Evolutionary conservation across 2,797 vertebrate genomes (phyloP).

Genomic region (Threskiornis aethiopicus): DNA sequence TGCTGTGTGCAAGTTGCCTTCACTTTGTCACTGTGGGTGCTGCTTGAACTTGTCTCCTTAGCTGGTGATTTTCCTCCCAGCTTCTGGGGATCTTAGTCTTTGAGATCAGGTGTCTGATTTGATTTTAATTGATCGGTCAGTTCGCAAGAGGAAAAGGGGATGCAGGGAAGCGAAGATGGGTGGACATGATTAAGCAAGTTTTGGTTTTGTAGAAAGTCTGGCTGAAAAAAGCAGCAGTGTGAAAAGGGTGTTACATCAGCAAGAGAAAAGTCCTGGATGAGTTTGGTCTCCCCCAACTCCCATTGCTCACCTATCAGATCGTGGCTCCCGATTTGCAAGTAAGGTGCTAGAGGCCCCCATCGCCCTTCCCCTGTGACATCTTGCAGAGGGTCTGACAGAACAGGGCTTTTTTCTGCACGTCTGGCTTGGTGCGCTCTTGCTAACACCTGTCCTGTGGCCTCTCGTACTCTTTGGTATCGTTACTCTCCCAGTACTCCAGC

Average conservation of each 20-base stretch:
- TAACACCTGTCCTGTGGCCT: background rate
- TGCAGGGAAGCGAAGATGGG: background rate
- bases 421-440: background rate
- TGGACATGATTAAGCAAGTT: background rate
- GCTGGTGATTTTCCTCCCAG: background rate
- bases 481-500: background rate
- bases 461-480: background rate
- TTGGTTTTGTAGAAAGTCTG: background rate
- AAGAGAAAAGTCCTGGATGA: background rate
- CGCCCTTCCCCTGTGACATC: background rate
- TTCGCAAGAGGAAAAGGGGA: background rate
- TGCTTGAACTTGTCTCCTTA: background rate
- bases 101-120: background rate
- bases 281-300: background rate
- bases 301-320: fast-evolving
- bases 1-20: background rate
- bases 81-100: background rate
- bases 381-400: background rate
- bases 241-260: background rate
- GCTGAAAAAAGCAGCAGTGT: background rate
- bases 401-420: background rate
- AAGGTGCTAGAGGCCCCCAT: background rate
- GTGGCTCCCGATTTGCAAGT: background rate
- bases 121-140: background rate
- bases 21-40: background rate